These are phyloP conservation scores for Pollachius pollachius DNA, from an alignment of 2,113 vertebrate species.

Conservation along the genomic window DNA sequence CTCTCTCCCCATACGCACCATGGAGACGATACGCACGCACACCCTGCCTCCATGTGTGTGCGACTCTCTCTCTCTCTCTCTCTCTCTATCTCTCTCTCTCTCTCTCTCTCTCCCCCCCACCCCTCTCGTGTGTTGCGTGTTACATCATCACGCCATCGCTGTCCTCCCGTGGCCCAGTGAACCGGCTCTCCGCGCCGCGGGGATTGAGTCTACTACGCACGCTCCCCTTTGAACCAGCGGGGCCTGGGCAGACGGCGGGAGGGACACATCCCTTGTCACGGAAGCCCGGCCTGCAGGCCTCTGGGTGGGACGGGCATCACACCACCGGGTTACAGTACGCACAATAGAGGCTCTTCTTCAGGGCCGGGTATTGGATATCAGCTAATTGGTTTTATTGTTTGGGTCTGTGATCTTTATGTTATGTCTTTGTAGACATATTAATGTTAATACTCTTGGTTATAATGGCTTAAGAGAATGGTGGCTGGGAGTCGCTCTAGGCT, in stretches of 20 bases:
- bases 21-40: background rate
- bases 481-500: no score
- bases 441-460: no score
- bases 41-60: background rate
- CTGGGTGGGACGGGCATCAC: background rate
- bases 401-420: no score
- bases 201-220: slow-evolving; percentile 53
- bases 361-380: no score
- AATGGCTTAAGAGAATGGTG: no score
- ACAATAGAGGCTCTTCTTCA: background rate
- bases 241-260: slow-evolving; percentile 29
- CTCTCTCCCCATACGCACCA: background rate
- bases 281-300: slow-evolving; percentile 26
- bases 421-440: no score
- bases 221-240: slow-evolving; percentile 48
- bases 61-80: background rate
- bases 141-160: slow-evolving; percentile 73
- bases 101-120: slow-evolving; percentile 9
- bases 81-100: slow-evolving; percentile 10
- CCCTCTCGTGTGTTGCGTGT: slow-evolving; percentile 54
- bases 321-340: background rate
- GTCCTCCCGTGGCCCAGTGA: slow-evolving; percentile 75
- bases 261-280: slow-evolving; percentile 40
- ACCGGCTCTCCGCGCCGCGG: slow-evolving; percentile 64
- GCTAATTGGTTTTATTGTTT: no score